Percentiles rank a stretch among this genome's conserved stretches.
Evolutionary conservation across 2,888 invertebrate species (phyloP).

Genomic region (Abrostola tripartita): DNA sequence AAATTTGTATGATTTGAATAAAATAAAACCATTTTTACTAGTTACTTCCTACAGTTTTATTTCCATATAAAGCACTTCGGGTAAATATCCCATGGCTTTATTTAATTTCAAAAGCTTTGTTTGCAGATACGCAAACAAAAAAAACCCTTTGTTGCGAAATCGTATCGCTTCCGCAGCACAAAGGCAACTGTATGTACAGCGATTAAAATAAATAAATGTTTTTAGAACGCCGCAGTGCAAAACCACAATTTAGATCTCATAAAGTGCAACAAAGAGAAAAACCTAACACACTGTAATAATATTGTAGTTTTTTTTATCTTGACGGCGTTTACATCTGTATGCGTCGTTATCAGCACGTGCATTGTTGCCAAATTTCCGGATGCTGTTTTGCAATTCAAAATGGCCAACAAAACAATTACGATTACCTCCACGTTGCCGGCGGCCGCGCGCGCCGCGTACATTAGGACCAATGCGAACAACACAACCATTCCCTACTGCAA

Average conservation of each 20-base stretch:
- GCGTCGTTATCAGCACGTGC: slow-evolving; percentile 36
- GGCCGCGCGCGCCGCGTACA: slow-evolving; percentile 48
- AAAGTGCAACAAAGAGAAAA: slow-evolving; percentile 30
- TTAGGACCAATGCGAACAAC: slow-evolving; percentile 56
- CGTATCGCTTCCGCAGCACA: slow-evolving; percentile 32
- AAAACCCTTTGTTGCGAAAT: slow-evolving; percentile 30
- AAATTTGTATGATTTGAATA: slow-evolving; percentile 2
- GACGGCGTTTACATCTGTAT: slow-evolving; percentile 41
- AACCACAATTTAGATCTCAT: slow-evolving; percentile 42
- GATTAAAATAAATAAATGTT: slow-evolving; percentile 49
- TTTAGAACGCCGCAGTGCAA: slow-evolving; percentile 39
- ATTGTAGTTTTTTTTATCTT: slow-evolving; percentile 41
- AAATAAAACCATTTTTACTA: background rate
- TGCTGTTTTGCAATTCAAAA: slow-evolving; percentile 43
- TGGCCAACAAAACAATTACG: slow-evolving; percentile 62
- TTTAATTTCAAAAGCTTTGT: slow-evolving; percentile 30
- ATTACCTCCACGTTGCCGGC: slow-evolving; percentile 65
- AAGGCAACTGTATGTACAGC: slow-evolving; percentile 27
- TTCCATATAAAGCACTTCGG: slow-evolving; percentile 9
- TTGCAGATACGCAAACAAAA: slow-evolving; percentile 25
- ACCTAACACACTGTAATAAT: slow-evolving; percentile 25
- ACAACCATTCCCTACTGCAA: slow-evolving; percentile 68
- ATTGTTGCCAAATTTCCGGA: slow-evolving; percentile 51
- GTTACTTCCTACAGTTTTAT: slow-evolving; percentile 10
- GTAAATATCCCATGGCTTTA: slow-evolving; percentile 16